Percentiles rank a stretch among this genome's conserved stretches.
Evolutionary conservation across 2,888 invertebrate species (phyloP).

Genomic region (Cerastoderma edule): DNA sequence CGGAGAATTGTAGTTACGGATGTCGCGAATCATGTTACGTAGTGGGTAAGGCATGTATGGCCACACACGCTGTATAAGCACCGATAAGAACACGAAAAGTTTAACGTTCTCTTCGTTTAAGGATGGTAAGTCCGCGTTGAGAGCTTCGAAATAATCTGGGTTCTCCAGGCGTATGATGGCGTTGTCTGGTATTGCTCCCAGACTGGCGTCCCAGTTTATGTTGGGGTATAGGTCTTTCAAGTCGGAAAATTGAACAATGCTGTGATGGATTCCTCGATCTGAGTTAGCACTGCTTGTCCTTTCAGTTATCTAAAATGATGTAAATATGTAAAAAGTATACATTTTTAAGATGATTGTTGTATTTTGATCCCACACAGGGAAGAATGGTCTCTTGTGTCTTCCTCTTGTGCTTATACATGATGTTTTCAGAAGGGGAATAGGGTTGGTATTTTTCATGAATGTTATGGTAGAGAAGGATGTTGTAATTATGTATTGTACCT

Average conservation of each 20-base stretch:
- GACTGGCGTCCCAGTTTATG: conserved; percentile 33
- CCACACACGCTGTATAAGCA: conserved; percentile 36
- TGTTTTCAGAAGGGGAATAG: not conserved
- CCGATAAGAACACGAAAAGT: conserved; percentile 35
- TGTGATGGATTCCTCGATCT: not conserved
- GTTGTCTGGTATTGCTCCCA: conserved; percentile 6
- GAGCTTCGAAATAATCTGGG: conserved; percentile 29
- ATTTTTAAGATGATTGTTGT: not conserved
- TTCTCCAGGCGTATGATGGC: conserved; percentile 15
- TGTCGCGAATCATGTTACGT: conserved; percentile 11
- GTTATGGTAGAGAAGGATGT: too few species aligned
- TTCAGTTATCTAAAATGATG: conserved; percentile 10
- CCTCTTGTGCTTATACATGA: not conserved
- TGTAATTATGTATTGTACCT: too few species aligned
- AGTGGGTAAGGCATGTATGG: conserved; percentile 28
- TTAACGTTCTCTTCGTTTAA: conserved; percentile 20
- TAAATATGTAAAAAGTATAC: not conserved
- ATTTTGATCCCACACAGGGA: too few species aligned
- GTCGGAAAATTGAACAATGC: not conserved
- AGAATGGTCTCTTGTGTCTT: not conserved
- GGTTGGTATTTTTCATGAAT: not conserved
- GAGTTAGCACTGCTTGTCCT: not conserved
- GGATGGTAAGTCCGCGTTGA: conserved; percentile 17
- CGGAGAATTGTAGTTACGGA: not conserved
- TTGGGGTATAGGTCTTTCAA: conserved; percentile 12